Evolutionary conservation across 2,797 vertebrate genomes (phyloP), one percentile per base, ranked within the genome.

Genomic region (Lutjanus campechanus): DNA sequence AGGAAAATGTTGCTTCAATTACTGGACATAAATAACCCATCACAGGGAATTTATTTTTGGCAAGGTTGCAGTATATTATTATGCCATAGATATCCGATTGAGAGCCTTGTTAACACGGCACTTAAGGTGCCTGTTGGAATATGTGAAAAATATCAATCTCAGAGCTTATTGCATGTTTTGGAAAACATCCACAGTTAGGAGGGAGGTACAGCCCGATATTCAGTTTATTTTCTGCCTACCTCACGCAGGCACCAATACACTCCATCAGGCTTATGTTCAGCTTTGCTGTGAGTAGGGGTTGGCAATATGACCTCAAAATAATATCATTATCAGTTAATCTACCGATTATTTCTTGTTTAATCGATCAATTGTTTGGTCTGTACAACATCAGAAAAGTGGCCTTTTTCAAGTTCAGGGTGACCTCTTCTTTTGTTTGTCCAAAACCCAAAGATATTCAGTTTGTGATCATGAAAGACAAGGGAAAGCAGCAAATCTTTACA

Each of bases 11-110:
- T 75, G 43, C 13, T 36, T 49, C 16, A 11, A 7, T 36, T 44
- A 1, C 55, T 43, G 5, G 40, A 15, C 1, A 6, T 29, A 25
- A 66, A 6, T n/a, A 25, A 66, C n/a, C 13, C 44, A 40, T 40
- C 36, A 16, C 49, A 70, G 11, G n/a, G 9, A 69, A 22, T 62
- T n/a, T 15, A 46, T 59, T 62, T 59, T 36, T 59, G 16, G 55
- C 69, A 83, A 81, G 66, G 83, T 63, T n/a, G 56, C 49, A 36
- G 12, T 8, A 9, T 8, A 1, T 47, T 29, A 67, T 61, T 73
- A 40, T 82, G 69, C 47, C 16, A 55, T 4, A 4, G 20, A 17
- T 40, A 73, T 55, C 11, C 51, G 19, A 15, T 15, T 11, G n/a
- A 85, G 54, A 11, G 43, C 47, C 10, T n/a, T 61, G 55, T 46